Conservation (phyloP, 2,113 vertebrate species). For the Halichoerus grypus region DNA sequence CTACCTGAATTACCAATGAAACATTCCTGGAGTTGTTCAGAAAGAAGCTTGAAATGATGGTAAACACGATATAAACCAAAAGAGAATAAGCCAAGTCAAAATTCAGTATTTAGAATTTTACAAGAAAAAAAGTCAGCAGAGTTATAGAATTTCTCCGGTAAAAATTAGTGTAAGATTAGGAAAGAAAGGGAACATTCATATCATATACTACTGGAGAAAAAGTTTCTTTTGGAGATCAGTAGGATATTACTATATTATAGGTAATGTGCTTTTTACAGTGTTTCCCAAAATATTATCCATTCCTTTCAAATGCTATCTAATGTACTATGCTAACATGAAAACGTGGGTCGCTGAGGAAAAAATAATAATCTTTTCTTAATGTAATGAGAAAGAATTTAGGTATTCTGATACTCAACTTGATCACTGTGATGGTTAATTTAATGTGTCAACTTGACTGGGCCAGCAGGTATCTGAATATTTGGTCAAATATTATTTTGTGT, state of each 20-base stretch:
- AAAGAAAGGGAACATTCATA: neutral
- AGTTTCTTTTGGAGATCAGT: neutral
- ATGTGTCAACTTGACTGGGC: neutral
- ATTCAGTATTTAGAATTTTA: neutral
- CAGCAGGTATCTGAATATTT: neutral
- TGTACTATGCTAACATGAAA: neutral
- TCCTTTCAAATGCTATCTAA: neutral
- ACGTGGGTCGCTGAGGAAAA: neutral
- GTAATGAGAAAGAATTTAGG: neutral
- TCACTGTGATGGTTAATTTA: neutral
- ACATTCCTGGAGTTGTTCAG: neutral
- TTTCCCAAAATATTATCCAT: neutral
- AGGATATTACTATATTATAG: neutral
- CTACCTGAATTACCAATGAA: neutral
- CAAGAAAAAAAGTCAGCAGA: neutral
- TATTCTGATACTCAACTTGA: neutral
- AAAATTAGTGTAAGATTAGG: neutral
- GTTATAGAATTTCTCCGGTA: neutral
- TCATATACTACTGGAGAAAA: neutral
- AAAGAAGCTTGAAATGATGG: neutral
- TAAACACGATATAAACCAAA: neutral
- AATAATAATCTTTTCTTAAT: neutral
- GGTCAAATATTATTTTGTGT: neutral
- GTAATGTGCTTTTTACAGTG: neutral
- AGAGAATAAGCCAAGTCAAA: neutral